phyloP scores from a whole-genome alignment of 2,113 vertebrate species.

The pig (Sus scrofa) region DNA sequence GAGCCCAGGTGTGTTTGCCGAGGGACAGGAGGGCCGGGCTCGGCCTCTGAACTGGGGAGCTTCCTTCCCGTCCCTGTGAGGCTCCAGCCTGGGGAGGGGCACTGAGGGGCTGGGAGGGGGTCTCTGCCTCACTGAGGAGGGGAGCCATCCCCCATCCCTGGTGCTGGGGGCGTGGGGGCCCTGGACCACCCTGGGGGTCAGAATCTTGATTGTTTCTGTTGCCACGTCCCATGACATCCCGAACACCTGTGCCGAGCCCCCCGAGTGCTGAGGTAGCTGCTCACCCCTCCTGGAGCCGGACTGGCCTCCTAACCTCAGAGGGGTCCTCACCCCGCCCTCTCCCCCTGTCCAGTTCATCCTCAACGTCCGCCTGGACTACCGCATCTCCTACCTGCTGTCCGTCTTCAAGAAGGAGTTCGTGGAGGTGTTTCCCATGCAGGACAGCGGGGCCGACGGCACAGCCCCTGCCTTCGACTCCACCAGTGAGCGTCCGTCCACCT shows the following conservation, averaged over 20 bases:
- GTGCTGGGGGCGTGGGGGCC: background rate
- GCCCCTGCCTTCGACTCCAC: constrained; percentile 93
- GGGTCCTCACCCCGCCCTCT: background rate
- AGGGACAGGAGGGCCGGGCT: background rate
- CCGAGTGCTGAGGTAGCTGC: background rate
- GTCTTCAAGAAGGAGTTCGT: constrained; percentile 99
- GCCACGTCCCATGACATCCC: no score
- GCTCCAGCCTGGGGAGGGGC: background rate
- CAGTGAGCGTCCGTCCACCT: constrained; percentile 87
- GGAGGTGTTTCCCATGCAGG: constrained; percentile 96
- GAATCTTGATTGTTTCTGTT: background rate
- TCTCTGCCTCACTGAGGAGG: background rate
- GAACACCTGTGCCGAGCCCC: background rate
- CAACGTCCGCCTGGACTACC: constrained; percentile 97
- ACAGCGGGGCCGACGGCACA: constrained; percentile 92
- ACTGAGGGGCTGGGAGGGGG: background rate
- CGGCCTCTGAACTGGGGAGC: background rate
- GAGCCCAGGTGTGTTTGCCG: background rate
- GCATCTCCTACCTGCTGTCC: constrained; percentile 97
- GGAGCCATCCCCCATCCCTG: background rate
- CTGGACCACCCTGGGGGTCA: background rate
- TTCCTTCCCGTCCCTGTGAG: background rate
- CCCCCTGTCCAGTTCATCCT: constrained; percentile 94
- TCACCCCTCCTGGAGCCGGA: background rate
- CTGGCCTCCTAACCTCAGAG: background rate